A percentile compares a stretch with the other conserved stretches of the same genome.
phyloP scores from a whole-genome alignment of 2,888 invertebrate species.

The Eulithis testata region DNA sequence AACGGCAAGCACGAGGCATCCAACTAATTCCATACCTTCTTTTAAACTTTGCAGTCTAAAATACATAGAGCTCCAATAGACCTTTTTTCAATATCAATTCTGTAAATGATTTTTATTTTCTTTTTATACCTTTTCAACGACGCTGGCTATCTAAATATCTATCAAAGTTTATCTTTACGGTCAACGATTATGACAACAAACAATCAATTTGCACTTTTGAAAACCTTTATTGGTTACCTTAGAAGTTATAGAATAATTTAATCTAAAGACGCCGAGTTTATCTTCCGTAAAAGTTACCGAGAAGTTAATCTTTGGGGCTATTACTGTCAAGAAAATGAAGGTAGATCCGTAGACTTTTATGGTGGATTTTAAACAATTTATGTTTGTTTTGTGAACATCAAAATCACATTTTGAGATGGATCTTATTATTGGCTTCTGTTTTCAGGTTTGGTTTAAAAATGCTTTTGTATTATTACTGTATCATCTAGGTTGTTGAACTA shows the following conservation, averaged over 20 bases:
- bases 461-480: no score
- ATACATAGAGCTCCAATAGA: no score
- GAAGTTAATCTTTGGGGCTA: slow-evolving; percentile 68
- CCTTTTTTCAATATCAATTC: no score
- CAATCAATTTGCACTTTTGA: slow-evolving; percentile 69
- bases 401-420: neutral
- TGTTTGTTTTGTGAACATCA: slow-evolving; percentile 7
- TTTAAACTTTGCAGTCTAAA: no score
- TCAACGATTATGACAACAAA: slow-evolving; percentile 48
- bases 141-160: neutral
- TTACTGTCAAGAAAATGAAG: slow-evolving; percentile 49
- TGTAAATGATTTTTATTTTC: no score
- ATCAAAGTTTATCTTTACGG: neutral
- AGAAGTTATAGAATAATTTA: slow-evolving; percentile 73
- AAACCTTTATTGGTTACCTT: slow-evolving; percentile 55
- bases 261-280: slow-evolving; percentile 71
- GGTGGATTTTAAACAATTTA: slow-evolving; percentile 8
- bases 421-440: no score
- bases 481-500: no score
- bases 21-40: no score
- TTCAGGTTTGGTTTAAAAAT: no score
- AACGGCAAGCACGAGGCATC: no score
- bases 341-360: slow-evolving; percentile 18
- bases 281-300: slow-evolving; percentile 64
- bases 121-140: no score